Evolutionary conservation across 2,113 vertebrate genomes (phyloP).

Genomic region (Progne subis): DNA sequence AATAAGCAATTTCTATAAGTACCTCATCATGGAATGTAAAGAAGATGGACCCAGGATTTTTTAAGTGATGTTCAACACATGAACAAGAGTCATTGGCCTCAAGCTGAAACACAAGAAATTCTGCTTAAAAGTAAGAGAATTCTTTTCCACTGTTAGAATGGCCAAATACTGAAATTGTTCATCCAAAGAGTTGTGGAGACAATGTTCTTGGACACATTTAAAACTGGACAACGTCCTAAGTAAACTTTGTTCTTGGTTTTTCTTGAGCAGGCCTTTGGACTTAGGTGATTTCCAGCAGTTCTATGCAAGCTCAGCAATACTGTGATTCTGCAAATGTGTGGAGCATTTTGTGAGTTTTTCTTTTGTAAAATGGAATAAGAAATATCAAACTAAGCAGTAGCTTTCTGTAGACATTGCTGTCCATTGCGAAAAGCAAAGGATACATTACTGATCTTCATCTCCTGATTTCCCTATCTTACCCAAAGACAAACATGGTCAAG

Average conservation of each 20-base stretch:
- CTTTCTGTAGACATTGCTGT: background rate
- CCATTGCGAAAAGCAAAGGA: background rate
- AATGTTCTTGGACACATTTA: background rate
- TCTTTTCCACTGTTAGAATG: background rate
- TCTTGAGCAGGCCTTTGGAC: background rate
- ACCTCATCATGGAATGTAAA: background rate
- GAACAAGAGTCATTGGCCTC: background rate
- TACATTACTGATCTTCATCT: background rate
- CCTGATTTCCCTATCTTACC: background rate
- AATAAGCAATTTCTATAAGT: background rate
- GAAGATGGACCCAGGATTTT: background rate
- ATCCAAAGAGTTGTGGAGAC: too few relatives aligned
- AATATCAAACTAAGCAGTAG: background rate
- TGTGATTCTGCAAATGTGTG: background rate
- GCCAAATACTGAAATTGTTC: background rate
- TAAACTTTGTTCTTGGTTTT: background rate
- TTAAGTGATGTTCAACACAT: background rate
- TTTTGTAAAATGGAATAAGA: background rate
- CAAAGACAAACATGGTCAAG: background rate
- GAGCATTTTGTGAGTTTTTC: background rate
- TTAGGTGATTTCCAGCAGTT: background rate
- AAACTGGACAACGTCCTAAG: background rate
- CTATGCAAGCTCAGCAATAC: background rate
- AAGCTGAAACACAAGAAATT: background rate
- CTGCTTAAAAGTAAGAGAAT: background rate